A percentile compares a stretch with the other conserved stretches of the same genome.
Conservation (phyloP, 2,797 vertebrate genomes). For the Danio jaintianensis region DNA sequence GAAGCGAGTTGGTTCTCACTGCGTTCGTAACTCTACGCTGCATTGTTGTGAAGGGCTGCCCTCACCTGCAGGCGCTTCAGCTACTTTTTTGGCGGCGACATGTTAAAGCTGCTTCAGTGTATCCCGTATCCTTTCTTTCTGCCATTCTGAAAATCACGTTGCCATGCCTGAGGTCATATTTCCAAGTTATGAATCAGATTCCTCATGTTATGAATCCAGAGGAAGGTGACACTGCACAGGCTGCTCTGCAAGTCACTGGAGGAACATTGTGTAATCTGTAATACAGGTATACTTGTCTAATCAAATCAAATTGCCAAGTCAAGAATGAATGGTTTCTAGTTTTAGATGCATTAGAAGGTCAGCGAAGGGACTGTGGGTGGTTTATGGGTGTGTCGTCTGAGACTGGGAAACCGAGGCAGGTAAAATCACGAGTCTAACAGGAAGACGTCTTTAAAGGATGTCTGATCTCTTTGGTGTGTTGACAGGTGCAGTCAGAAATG, state of each 20-base stretch:
- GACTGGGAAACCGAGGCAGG: constrained; percentile 6
- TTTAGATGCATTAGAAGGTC: not conserved
- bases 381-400: not conserved
- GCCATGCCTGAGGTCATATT: constrained; percentile 30
- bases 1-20: constrained; percentile 58
- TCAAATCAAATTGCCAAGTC: not conserved
- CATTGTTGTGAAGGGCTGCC: constrained; percentile 66
- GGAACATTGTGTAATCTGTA: not conserved
- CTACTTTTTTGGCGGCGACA: constrained; percentile 66
- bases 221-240: constrained; percentile 27
- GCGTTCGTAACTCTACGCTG: constrained; percentile 61
- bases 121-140: constrained; percentile 62
- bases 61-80: constrained; percentile 63
- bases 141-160: constrained; percentile 58
- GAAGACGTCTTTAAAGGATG: constrained; percentile 23
- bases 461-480: constrained; percentile 31
- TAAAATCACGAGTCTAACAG: constrained; percentile 5
- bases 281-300: too few species aligned
- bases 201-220: constrained; percentile 22
- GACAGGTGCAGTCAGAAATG: constrained; percentile 35
- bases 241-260: constrained; percentile 7
- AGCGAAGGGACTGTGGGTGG: not conserved
- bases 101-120: constrained; percentile 68
- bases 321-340: not conserved
- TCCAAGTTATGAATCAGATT: constrained; percentile 37